phyloP scores from a whole-genome alignment of 2,113 vertebrate species.

The Gambusia holbrooki region DNA sequence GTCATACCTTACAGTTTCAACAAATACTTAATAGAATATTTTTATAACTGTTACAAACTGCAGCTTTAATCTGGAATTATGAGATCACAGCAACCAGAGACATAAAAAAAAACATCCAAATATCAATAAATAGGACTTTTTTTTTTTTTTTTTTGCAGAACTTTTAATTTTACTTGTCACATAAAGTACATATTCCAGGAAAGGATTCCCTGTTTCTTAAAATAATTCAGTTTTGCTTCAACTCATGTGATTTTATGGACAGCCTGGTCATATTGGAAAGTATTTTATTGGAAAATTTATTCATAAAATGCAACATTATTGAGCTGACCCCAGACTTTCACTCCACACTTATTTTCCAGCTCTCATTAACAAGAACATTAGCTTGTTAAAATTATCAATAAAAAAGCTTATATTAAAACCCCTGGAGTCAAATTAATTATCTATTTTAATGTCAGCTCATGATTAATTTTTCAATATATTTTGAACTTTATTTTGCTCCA shows the following conservation, averaged over 20 bases:
- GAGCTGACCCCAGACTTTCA: background rate
- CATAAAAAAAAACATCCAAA: background rate
- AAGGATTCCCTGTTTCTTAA: background rate
- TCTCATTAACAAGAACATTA: background rate
- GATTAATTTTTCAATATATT: background rate
- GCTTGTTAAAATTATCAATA: background rate
- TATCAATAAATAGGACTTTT: background rate
- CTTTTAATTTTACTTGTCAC: too few relatives aligned
- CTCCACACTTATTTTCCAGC: background rate
- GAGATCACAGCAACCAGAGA: background rate
- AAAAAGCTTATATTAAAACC: background rate
- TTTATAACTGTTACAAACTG: too few relatives aligned
- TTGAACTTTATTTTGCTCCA: background rate
- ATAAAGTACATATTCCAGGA: too few relatives aligned
- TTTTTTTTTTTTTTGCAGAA: too few relatives aligned
- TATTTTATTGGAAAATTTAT: too few relatives aligned
- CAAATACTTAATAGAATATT: too few relatives aligned
- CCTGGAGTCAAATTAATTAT: conserved; percentile 1
- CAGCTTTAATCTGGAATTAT: background rate
- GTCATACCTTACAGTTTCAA: too few relatives aligned
- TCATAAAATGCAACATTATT: too few relatives aligned
- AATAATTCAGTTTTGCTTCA: too few relatives aligned
- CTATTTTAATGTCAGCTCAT: background rate
- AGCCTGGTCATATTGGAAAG: too few relatives aligned
- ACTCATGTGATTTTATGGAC: too few relatives aligned